Evolutionary conservation across 2,797 vertebrate species (phyloP), one percentile per base, ranked within the genome.

Genomic region (Pseudotriccus pelzelni): DNA sequence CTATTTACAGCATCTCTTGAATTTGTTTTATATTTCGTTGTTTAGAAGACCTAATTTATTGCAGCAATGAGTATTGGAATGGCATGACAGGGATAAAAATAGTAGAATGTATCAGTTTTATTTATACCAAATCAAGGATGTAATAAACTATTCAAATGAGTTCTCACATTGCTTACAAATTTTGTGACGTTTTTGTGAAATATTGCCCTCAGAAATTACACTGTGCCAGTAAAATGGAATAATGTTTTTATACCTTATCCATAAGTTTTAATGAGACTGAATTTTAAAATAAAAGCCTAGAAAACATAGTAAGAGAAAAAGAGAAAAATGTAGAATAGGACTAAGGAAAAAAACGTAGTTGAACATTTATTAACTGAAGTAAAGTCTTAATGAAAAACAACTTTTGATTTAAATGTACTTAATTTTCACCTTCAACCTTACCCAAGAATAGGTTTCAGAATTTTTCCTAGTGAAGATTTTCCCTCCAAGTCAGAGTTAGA

Each of bases 11-110:
- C 44, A 27, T 90, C 39, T 84, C 83, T 90, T 93, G 87, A 90
- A 91, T 90, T 89, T 89, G 28, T 76, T 95, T 96, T 94, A 92
- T 77, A 32, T 34, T 85, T 67, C 64, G 14, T 81, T 88, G 41
- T 90, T 94, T 93, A 30, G 69, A 93, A 90, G 86, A 76, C 39
- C 67, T 94, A 92, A 94, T 96, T 95, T 96, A 93, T 93, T 91
- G 56, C 77, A 60, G 66, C 72, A 90, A 16, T 81, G 79, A 93
- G 74, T 87, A 89, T 19, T 85, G 17, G 53, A 74, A 75, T 93
- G 89, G 24, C 78, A 66, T 85, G 91, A 90, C 52, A 91, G 32
- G n/a, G 50, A 37, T 70, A 63, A 89, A 94, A 93, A 78, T n/a
- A 53, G 62, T 68, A 89, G 58, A 92, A 76, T 32, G 27, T 81